Percentiles rank a stretch among this genome's conserved stretches.
Evolutionary conservation across 2,113 vertebrate genomes (phyloP).

Genomic region (Xiphias gladius): DNA sequence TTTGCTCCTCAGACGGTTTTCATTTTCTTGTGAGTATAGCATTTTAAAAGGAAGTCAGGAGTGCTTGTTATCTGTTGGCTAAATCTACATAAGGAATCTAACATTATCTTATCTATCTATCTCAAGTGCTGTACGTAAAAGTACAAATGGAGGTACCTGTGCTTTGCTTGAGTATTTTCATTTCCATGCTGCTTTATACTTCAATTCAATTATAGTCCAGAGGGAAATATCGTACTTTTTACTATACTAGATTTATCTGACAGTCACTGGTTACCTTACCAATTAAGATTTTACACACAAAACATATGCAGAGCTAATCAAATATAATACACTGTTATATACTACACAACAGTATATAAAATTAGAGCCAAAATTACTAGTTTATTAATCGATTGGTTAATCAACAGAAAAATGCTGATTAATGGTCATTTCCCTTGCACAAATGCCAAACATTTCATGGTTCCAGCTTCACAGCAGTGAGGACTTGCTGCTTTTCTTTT

Average conservation of each 20-base stretch:
- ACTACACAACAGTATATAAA: no score
- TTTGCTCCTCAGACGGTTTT: not conserved
- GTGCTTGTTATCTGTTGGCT: not conserved
- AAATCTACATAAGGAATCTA: no score
- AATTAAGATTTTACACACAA: not conserved
- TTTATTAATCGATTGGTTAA: no score
- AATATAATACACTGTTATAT: not conserved
- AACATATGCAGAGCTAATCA: not conserved
- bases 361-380: no score
- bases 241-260: no score
- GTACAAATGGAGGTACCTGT: not conserved
- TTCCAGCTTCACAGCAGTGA: no score
- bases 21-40: conserved; percentile 37
- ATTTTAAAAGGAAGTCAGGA: not conserved
- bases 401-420: no score
- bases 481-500: no score
- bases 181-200: not conserved
- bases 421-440: no score
- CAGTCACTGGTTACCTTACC: not conserved
- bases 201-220: not conserved
- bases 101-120: no score
- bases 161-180: not conserved
- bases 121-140: no score
- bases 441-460: no score
- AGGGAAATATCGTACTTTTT: not conserved